These are phyloP conservation scores for Gobio gobio DNA, from an alignment of 2,113 vertebrate genomes.

Conservation along the genomic window DNA sequence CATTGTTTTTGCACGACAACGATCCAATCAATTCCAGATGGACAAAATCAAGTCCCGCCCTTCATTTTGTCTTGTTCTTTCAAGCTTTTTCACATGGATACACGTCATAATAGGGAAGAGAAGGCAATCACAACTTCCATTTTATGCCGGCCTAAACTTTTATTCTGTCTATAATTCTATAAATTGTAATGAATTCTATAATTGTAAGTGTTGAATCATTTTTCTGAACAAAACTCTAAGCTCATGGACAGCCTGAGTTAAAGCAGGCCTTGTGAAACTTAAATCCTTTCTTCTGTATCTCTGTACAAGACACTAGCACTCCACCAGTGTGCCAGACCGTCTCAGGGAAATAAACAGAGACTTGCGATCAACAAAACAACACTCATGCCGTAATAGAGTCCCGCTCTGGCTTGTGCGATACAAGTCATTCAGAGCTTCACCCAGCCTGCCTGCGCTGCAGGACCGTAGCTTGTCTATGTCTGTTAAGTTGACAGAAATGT, in stretches of 20 bases:
- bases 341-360: slow-evolving; percentile 32
- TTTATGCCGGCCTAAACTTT: too few species aligned
- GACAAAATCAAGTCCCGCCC: too few species aligned
- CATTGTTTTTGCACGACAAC: too few species aligned
- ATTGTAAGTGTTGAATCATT: background rate
- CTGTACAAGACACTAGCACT: slow-evolving; percentile 9
- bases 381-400: slow-evolving; percentile 10
- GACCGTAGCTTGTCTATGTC: slow-evolving; percentile 61
- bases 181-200: background rate
- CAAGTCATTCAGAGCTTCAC: slow-evolving; percentile 13
- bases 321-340: slow-evolving; percentile 5
- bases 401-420: background rate
- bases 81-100: too few species aligned
- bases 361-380: background rate
- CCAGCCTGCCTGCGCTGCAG: slow-evolving; percentile 36
- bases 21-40: too few species aligned
- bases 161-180: background rate
- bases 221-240: background rate
- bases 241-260: slow-evolving; percentile 21
- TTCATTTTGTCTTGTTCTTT: too few species aligned
- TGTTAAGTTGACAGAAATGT: slow-evolving; percentile 66
- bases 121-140: too few species aligned
- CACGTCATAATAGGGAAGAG: too few species aligned
- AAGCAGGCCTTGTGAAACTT: slow-evolving; percentile 20
- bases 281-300: slow-evolving; percentile 5